Base-by-base conservation (phyloP, 2,888 invertebrate species). In the Cyaniris semiargus region DNA sequence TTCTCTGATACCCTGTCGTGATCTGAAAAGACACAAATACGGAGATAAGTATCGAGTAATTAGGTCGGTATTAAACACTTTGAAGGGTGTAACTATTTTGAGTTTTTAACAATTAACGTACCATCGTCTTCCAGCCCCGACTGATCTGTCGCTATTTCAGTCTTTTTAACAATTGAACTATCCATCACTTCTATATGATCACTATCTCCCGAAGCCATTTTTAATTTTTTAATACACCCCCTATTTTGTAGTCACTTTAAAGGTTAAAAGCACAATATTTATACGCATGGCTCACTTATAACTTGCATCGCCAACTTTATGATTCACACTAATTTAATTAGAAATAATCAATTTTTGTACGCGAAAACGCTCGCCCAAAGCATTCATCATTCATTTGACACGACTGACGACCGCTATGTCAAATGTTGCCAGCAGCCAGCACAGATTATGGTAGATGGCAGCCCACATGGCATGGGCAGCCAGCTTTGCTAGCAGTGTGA, bases 131-230 rank as follows among this genome's bases (percentile, higher is more conserved):
- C 94, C 83, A 95, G 94, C 82, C 94, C 95, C 80, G 95, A 94
- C 82, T 95, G 95, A 83, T 93, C 94, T 81, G 95, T 91, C 88
- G 94, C 86, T 79, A 92, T 94, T 86, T 95, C 95, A 85, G 95
- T 95, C 86, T 95, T 96, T 89, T 93, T 95, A 80, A 93, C 90
- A 84, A 94, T 93, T 86, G 95, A 95, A 89, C 95, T 95, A 92
- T 96, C 97, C 92, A 96, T 92, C 82, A 93, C 95, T 95, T 97
- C 97, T 88, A 97, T 97, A 89, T 96, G 96, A 94, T 97, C 97
- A 89, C 96, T 96, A 94, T 97, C 97, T 89, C 97, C 97, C 92
- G 97, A 97, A 95, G 97, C 97, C 97, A 97, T 97, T 91, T 94
- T 94, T 89, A 87, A 88, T 91, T 89, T 86, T 86, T 83, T 87